These are phyloP conservation scores for Caradrina clavipalpis DNA, from an alignment of 2,888 invertebrate species.

Conservation along the genomic window DNA sequence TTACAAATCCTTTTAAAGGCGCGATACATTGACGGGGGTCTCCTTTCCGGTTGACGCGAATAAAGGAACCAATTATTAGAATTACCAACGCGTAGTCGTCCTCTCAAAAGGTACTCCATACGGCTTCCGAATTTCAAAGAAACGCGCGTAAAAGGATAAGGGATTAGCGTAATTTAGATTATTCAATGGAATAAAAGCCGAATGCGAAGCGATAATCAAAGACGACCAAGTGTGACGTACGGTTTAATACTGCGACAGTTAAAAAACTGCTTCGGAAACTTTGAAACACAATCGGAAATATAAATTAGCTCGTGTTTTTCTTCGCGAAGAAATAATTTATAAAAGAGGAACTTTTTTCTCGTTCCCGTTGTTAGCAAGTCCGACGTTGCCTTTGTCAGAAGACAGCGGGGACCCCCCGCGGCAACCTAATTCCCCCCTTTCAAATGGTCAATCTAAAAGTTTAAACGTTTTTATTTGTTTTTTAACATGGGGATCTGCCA, in stretches of 20 bases:
- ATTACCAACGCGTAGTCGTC: slow-evolving; percentile 75
- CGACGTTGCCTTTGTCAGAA: slow-evolving; percentile 79
- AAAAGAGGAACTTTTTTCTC: slow-evolving; percentile 72
- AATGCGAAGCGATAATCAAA: slow-evolving; percentile 62
- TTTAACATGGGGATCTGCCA: slow-evolving; percentile 42
- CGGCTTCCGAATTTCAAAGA: slow-evolving; percentile 89
- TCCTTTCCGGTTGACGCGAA: slow-evolving; percentile 84
- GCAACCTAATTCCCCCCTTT: slow-evolving; percentile 80
- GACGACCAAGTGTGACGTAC: slow-evolving; percentile 63
- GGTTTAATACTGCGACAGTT: slow-evolving; percentile 42
- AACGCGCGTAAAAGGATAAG: slow-evolving; percentile 76
- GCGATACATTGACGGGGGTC: slow-evolving; percentile 84
- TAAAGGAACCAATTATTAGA: slow-evolving; percentile 88
- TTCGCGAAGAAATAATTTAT: slow-evolving; percentile 70
- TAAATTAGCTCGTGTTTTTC: slow-evolving; percentile 64
- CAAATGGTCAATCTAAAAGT: slow-evolving; percentile 73
- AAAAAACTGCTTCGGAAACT: slow-evolving; percentile 56
- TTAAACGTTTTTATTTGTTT: slow-evolving; percentile 61
- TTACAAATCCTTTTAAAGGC: slow-evolving; percentile 86
- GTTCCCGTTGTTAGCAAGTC: slow-evolving; percentile 66
- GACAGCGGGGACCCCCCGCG: slow-evolving; percentile 76
- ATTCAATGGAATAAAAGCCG: slow-evolving; percentile 67
- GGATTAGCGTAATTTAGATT: slow-evolving; percentile 83
- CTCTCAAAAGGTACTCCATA: slow-evolving; percentile 78
- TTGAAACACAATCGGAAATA: slow-evolving; percentile 58